Base-by-base conservation (phyloP, 2,888 invertebrate species). In the Caenorhabditis zanzibari region DNA sequence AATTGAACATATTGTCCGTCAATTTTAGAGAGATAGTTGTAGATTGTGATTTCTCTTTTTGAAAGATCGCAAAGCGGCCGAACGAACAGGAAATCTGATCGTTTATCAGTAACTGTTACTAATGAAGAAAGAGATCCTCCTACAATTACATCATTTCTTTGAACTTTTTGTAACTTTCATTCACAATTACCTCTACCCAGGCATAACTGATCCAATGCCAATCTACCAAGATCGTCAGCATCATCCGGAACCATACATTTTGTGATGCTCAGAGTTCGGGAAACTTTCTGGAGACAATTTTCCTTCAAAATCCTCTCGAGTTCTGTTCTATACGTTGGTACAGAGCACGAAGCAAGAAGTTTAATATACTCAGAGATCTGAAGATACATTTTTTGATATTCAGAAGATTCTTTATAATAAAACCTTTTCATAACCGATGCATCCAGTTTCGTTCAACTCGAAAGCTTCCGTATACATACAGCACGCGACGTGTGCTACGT, bases 51-150 rank as follows among this genome's bases (percentile, higher is more conserved):
- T 77, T 90, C 90, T 41, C 86, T 82, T 38, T 82, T 77, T 22
- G 81, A 81, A 19, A 89, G 41, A 35, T 90, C 90, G 7, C 85
- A 77, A 16, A 89, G 75, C 22, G 90, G 90, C 14, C 89, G 85
- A 54, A 89, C 86, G 24, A 87, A 58, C 14, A 71, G 24, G 32
- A 85, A 76, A 10, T 59, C 59, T 10, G 74, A 32, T 4, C 88
- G 49, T 72, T 87, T 88, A 28, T 88, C 88, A 5, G 85, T 56
- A 16, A 87, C 85, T 14, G 85, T 71, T 2, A 77, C 77, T 16
- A 82, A 19, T 14, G 58, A 19, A 6, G 82, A 82, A 1, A 73
- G n/a, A 2, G 77, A 64, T 2, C 82, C 82, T 14, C 82, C 74
- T 81, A 38, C 19, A 68, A 47, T 41, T n/a, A 64, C 5, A 41